Percentiles rank a stretch among this genome's conserved stretches.
These are phyloP conservation scores for Drosophila histrio DNA, from an alignment of 2,888 invertebrate species.

Conservation along the genomic window DNA sequence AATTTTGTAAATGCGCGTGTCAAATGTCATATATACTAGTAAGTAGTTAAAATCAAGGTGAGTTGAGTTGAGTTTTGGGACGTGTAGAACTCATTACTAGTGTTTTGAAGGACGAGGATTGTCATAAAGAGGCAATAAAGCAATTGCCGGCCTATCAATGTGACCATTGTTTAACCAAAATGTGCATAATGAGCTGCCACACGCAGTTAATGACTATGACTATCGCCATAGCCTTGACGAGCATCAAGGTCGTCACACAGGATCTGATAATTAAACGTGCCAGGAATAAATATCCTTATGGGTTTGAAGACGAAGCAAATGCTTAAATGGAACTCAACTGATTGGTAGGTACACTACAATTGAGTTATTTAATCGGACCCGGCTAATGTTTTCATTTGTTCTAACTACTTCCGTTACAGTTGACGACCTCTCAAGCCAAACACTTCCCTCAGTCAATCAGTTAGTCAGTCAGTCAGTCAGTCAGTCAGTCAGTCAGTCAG, in stretches of 20 bases:
- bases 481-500: constrained; percentile 25
- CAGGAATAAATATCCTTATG: constrained; percentile 1
- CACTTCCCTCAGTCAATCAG: constrained; percentile 12
- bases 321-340: constrained; percentile 17
- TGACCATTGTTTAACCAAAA: constrained; percentile 62
- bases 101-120: constrained; percentile 48
- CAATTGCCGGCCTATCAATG: constrained; percentile 60
- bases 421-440: constrained; percentile 14
- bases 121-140: constrained; percentile 58
- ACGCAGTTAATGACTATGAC: constrained; percentile 79
- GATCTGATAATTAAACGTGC: constrained; percentile 14
- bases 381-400: constrained; percentile 62
- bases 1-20: constrained; percentile 77
- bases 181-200: constrained; percentile 81
- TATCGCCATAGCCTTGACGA: constrained; percentile 56
- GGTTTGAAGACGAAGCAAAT: not conserved
- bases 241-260: constrained; percentile 10
- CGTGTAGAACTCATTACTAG: constrained; percentile 52
- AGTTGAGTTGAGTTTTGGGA: constrained; percentile 23
- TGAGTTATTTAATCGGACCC: constrained; percentile 55
- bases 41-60: constrained; percentile 67
- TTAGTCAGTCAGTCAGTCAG: constrained; percentile 21
- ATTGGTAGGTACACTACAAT: constrained; percentile 46
- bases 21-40: constrained; percentile 68
- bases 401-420: constrained; percentile 65